These are phyloP conservation scores for Lepidurus apus DNA, from an alignment of 1,140 invertebrate genomes.

Conservation along the genomic window DNA sequence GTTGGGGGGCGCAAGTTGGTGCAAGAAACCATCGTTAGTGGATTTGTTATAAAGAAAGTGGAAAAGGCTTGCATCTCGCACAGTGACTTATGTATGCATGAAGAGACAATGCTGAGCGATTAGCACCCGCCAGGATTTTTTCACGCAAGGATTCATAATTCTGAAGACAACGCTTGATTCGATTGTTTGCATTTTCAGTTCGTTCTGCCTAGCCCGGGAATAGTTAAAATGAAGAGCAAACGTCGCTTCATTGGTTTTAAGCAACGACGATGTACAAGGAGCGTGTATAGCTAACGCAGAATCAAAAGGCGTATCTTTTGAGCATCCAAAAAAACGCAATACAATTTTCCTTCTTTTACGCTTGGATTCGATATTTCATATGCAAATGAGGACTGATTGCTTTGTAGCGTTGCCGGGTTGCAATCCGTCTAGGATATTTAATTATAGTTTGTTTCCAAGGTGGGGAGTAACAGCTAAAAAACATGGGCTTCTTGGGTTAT, in stretches of 20 bases:
- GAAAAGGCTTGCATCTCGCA: neutral
- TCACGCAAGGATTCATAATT: neutral
- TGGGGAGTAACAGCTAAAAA: neutral
- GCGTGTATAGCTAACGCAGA: neutral
- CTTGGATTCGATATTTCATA: neutral
- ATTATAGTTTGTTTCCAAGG: slow-evolving; percentile 11
- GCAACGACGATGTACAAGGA: neutral
- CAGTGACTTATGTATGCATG: slow-evolving; percentile 19
- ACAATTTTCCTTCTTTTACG: neutral
- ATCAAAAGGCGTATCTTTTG: neutral
- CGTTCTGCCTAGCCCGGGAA: neutral
- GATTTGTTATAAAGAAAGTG: neutral
- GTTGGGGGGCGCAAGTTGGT: neutral
- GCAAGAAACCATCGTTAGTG: neutral
- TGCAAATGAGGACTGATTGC: neutral
- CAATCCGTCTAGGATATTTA: slow-evolving; percentile 10
- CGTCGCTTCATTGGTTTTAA: neutral
- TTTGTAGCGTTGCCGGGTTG: neutral
- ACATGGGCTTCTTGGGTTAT: neutral
- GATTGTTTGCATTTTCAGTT: slow-evolving; percentile 16
- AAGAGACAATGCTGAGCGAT: slow-evolving; percentile 2
- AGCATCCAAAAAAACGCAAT: neutral
- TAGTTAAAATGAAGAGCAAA: neutral
- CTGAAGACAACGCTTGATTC: neutral
- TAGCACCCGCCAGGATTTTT: neutral